phyloP scores from a whole-genome alignment of 1,140 invertebrate species.

The Ditylenchus dipsaci region DNA sequence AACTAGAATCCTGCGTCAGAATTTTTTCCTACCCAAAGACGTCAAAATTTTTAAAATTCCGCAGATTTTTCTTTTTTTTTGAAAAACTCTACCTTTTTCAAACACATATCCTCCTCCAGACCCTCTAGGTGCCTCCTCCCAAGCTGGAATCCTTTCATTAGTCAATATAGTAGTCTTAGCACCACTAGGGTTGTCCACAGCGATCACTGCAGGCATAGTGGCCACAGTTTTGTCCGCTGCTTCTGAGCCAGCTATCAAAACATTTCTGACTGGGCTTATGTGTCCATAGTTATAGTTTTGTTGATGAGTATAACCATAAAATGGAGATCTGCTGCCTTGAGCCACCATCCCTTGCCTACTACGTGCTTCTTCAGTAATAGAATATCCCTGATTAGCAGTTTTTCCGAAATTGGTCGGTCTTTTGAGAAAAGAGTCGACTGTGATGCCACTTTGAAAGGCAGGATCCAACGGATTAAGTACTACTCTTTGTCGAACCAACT shows the following conservation, averaged over 20 bases:
- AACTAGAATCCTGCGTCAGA: too few relatives aligned
- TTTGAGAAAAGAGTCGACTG: background rate
- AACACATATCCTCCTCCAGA: background rate
- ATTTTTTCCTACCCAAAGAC: too few relatives aligned
- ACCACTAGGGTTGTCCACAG: background rate
- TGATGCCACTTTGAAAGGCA: background rate
- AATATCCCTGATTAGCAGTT: background rate
- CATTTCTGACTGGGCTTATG: background rate
- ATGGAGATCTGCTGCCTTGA: conserved; percentile 5
- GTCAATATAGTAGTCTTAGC: conserved; percentile 18
- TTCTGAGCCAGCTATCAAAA: background rate
- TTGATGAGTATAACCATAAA: background rate
- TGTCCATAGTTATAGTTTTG: background rate
- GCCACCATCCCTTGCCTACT: background rate
- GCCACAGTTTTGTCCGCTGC: background rate
- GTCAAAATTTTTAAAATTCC: too few relatives aligned
- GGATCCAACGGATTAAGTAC: background rate
- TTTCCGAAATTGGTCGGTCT: conserved; percentile 11
- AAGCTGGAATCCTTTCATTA: conserved; percentile 5
- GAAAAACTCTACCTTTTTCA: background rate
- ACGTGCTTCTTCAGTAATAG: too few relatives aligned
- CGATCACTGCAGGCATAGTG: background rate
- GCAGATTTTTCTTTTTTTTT: too few relatives aligned
- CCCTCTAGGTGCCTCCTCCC: background rate
- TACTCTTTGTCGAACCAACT: conserved; percentile 1